A percentile compares a stretch with the other conserved stretches of the same genome.
Evolutionary conservation across 2,797 vertebrate genomes (phyloP).

Genomic region (Alauda arvensis): DNA sequence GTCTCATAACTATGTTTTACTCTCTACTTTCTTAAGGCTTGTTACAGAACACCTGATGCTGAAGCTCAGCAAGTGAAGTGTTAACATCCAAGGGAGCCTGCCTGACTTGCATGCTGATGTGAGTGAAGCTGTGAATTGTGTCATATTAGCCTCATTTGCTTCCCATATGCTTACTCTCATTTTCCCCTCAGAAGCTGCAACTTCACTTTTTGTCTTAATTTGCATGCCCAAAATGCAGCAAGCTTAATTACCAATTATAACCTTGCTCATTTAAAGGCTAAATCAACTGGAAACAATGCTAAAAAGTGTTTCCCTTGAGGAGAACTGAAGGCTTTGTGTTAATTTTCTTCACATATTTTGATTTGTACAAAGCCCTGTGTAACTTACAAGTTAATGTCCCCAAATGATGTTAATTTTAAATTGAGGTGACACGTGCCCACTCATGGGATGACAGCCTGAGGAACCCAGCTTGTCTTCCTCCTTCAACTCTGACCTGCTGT

Average conservation of each 20-base stretch:
- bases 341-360: constrained; percentile 52
- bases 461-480: neutral
- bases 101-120: constrained; percentile 28
- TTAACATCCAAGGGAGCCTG: neutral
- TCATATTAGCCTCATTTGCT: constrained; percentile 40
- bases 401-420: constrained; percentile 50
- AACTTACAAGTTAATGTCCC: constrained; percentile 27
- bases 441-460: neutral
- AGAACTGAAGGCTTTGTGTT: constrained; percentile 29
- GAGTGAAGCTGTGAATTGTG: constrained; percentile 44
- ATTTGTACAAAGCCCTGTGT: constrained; percentile 20
- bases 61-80: neutral
- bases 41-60: neutral
- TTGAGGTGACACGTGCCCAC: neutral
- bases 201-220: constrained; percentile 42
- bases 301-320: constrained; percentile 38
- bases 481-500: neutral
- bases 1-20: neutral
- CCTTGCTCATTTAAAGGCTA: constrained; percentile 45
- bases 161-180: constrained; percentile 49
- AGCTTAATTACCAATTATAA: constrained; percentile 57
- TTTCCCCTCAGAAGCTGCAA: constrained; percentile 27
- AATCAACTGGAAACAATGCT: constrained; percentile 46
- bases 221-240: constrained; percentile 36
- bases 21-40: neutral